phyloP scores from a whole-genome alignment of 2,113 vertebrate genomes.

The Prunella himalayana region DNA sequence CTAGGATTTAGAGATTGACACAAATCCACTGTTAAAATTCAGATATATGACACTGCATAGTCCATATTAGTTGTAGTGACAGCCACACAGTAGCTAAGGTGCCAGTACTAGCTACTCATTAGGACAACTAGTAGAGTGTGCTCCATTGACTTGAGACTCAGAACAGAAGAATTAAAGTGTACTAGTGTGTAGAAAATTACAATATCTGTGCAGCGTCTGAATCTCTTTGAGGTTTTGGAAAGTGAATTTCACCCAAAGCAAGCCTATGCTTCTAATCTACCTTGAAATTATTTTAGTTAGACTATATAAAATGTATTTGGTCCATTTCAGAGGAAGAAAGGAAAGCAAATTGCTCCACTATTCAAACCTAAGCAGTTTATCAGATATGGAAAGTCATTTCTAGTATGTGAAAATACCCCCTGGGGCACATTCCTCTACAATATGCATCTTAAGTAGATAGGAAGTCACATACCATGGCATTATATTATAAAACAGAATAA shows the following conservation, averaged over 20 bases:
- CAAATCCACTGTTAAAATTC: background rate
- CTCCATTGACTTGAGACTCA: background rate
- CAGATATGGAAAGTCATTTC: conserved; percentile 30
- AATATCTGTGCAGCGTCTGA: background rate
- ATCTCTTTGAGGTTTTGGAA: conserved; percentile 36
- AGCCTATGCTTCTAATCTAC: background rate
- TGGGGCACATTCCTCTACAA: background rate
- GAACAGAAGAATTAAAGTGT: background rate
- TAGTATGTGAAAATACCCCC: background rate
- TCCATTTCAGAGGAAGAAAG: background rate
- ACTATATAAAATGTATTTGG: background rate
- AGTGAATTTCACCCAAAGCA: conserved; percentile 25
- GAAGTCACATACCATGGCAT: background rate
- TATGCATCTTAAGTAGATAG: conserved; percentile 8
- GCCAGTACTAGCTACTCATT: background rate
- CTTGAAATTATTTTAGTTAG: conserved; percentile 52
- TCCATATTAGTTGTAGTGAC: background rate
- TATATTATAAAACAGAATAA: background rate
- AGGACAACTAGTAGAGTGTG: background rate
- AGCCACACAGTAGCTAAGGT: background rate
- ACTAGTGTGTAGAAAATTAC: background rate
- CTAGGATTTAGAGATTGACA: background rate
- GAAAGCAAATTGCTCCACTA: background rate
- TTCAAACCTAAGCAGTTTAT: conserved; percentile 20
- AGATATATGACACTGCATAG: background rate